Percentiles rank a stretch among this genome's conserved stretches.
phyloP scores from a whole-genome alignment of 1,140 invertebrate genomes.

The Planococcus citri region DNA sequence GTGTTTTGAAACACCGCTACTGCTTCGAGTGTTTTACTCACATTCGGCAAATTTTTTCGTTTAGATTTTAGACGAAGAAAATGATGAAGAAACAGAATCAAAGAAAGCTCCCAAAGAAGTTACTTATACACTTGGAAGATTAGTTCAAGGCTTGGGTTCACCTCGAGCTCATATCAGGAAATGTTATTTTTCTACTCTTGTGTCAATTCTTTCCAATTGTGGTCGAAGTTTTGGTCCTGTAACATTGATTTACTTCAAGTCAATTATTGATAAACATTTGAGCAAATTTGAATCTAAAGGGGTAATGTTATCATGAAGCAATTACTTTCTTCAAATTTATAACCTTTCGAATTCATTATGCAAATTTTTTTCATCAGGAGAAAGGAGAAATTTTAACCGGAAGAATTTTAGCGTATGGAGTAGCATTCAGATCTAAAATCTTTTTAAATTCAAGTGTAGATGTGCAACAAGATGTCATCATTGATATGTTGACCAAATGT shows the following conservation, averaged over 20 bases:
- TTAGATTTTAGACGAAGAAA: not conserved
- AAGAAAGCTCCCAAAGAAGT: slow-evolving; percentile 17
- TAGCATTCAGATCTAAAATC: slow-evolving; percentile 19
- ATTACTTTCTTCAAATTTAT: not conserved
- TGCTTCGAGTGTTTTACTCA: not conserved
- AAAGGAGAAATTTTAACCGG: slow-evolving; percentile 22
- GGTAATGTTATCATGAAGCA: not conserved
- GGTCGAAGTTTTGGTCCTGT: not conserved
- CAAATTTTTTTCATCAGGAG: slow-evolving; percentile 17
- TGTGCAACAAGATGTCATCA: slow-evolving; percentile 21
- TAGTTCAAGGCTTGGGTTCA: slow-evolving; percentile 22
- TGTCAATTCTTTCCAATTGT: not conserved
- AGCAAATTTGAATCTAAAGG: slow-evolving; percentile 23
- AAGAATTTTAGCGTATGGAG: slow-evolving; percentile 22
- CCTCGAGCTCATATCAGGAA: slow-evolving; percentile 16
- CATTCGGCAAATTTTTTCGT: not conserved
- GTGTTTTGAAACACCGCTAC: not conserved
- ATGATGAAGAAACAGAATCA: not conserved
- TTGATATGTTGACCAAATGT: slow-evolving; percentile 21
- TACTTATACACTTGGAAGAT: slow-evolving; percentile 20
- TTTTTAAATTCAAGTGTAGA: slow-evolving; percentile 8
- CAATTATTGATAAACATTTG: slow-evolving; percentile 23
- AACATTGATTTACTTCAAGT: slow-evolving; percentile 20
- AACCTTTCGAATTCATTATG: not conserved
- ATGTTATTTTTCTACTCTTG: slow-evolving; percentile 20